Base-by-base conservation (phyloP, 2,113 vertebrate genomes). In the Sphyrna mokarran region DNA sequence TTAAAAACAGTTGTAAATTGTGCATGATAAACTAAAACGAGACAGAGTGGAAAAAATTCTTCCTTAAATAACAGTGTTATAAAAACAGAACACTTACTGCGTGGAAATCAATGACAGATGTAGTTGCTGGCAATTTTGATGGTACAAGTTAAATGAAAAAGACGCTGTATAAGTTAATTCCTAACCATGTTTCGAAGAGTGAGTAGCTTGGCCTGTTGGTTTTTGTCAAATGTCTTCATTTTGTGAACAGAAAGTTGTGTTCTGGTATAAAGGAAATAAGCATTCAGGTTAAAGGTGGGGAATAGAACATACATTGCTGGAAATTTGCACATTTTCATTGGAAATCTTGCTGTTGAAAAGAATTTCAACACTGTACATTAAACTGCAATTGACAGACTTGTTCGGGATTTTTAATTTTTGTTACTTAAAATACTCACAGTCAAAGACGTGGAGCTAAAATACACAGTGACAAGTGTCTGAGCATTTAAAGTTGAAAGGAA, bases 1-100 rank as follows among this genome's bases (percentile, higher is more conserved):
- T 98, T 98, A 98, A 98, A 99, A 99, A 98, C 98, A 99, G 98
- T 99, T 99, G 98, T 98, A 98, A 98, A 98, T 98, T 98, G 98
- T 98, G 98, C 98, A 98, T 98, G 98, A 97, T 99, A 98, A 98
- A 98, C 98, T 98, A 48, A 95, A 95, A 70, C 48, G 94, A 95
- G 94, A 95, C 98, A 97, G 97, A 98, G 98, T 98, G 97, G 97
- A 97, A 97, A 97, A 98, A 97, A 97, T 97, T 98, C 97, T 97
- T 72, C 97, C 98, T 99, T 98, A 98, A 98, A 98, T 98, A 99
- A 98, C 98, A 99, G 98, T 98, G 98, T 99, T 98, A 97, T 97
- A 97, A 97, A 98, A 98, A 98, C 98, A 98, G 98, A 98, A 98
- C 98, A 98, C 98, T 98, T 98, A 97, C 98, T 98, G 98, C 98